Evolutionary conservation across 2,113 vertebrate genomes (phyloP).

Genomic region (Rhagologus leucostigma): DNA sequence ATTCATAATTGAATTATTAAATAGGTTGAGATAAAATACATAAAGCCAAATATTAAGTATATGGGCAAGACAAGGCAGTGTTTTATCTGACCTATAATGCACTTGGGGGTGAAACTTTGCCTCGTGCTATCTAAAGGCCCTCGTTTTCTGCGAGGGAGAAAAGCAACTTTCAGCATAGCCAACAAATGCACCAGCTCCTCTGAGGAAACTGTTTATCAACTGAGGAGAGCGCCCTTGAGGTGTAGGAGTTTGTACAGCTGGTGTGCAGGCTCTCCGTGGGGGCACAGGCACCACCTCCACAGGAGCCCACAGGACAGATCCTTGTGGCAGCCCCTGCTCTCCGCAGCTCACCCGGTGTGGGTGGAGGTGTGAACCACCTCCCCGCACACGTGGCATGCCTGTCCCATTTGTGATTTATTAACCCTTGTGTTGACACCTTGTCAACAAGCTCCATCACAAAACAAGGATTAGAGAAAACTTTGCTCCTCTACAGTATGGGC

Average conservation of each 20-base stretch:
- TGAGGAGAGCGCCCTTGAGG: not conserved
- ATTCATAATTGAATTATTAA: not conserved
- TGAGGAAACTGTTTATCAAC: not conserved
- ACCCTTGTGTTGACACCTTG: not conserved
- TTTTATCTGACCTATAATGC: not conserved
- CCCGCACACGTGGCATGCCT: accelerated
- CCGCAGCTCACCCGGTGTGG: accelerated
- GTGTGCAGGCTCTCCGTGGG: not conserved
- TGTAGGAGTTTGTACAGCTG: not conserved
- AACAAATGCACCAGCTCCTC: not conserved
- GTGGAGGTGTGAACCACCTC: not conserved
- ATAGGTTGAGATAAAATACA: not conserved
- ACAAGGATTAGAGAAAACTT: not conserved
- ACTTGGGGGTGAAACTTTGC: not conserved
- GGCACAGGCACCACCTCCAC: not conserved
- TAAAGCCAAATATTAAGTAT: not conserved
- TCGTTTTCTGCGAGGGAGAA: not conserved
- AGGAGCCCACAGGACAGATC: not conserved
- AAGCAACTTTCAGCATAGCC: not conserved
- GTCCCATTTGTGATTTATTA: not conserved
- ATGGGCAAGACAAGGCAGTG: not conserved
- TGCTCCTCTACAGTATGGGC: not conserved
- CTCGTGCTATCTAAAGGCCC: accelerated
- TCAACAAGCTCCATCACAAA: not conserved
- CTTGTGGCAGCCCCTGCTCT: accelerated